Base-by-base conservation (phyloP, 1,140 invertebrate genomes). In the Lepeophtheirus salmonis region DNA sequence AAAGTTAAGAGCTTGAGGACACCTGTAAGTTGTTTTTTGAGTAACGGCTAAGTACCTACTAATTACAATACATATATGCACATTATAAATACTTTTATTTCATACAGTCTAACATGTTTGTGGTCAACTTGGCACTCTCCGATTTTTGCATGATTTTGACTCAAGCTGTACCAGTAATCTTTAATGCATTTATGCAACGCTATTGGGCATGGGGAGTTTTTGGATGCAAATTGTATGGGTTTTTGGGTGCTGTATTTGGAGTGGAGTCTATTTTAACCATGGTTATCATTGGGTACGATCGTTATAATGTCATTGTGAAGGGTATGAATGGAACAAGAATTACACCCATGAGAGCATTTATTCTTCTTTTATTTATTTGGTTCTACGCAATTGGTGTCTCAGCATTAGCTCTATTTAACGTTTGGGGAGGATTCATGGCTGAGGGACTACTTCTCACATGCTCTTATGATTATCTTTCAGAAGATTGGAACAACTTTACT, bases 111-210 rank as follows among this genome's bases (percentile, higher is more conserved):
- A 90, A 90, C 70, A 70, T 89, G 58, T 74, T 88, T 24, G 81
- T 89, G 12, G 78, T 89, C 49, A 90, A 90, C 71, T 74, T 90
- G 64, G 86, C 86, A 4, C 80, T 89, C 68, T 86, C 83, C 10
- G 86, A 91, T 68, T 87, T 90, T 67, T 71, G 81, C 30, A 89
- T 91, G 82, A 54, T 66, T 14, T 55, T 63, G 21, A 64, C 65
- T 17, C 63, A 66, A 41, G 78, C 81, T 63, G 84, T 86, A 21
- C 76, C 84, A 61, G 87, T 89, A 83, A 79, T 86, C 25, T 78
- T 86, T 62, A 90, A 86, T 72, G 84, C 85, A 70, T 88, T 66
- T 56, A 64, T 25, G n/a, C 61, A 63, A n/a, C 63, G 63, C 12
- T 6, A 53, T 14, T 66, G 66, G 66, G 61, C 53, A 51, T 66